Conservation (phyloP, 2,797 vertebrate genomes). For the Lepilemur ruficaudatus region DNA sequence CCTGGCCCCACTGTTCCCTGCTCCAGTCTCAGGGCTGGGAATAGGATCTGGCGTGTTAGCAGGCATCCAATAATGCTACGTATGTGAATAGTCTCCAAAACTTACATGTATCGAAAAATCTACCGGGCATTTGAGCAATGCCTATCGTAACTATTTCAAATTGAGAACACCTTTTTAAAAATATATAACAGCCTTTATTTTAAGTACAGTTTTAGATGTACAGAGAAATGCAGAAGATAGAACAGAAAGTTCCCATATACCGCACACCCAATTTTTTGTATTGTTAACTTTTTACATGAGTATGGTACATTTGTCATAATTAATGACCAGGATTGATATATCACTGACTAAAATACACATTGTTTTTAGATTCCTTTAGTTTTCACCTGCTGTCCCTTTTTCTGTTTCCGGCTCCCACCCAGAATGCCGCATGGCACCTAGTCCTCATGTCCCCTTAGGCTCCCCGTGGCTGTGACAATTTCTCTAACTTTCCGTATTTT, state of each 20-base stretch:
- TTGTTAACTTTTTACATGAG: background rate
- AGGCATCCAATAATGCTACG: background rate
- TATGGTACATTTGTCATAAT: background rate
- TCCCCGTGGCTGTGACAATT: background rate
- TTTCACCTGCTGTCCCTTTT: background rate
- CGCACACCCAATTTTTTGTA: fast-evolving
- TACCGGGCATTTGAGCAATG: background rate
- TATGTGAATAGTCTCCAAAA: background rate
- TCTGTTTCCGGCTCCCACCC: too few relatives aligned
- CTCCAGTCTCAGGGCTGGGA: background rate
- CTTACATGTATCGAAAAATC: background rate
- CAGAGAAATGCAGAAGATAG: background rate
- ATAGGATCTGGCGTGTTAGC: fast-evolving
- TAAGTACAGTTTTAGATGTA: background rate
- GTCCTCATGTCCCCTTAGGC: fast-evolving
- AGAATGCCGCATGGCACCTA: background rate
- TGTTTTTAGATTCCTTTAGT: too few relatives aligned
- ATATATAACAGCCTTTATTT: background rate
- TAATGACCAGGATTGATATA: too few relatives aligned
- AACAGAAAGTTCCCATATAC: fast-evolving
- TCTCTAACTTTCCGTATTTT: background rate
- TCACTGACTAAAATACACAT: background rate
- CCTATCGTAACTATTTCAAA: background rate
- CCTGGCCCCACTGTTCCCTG: background rate
- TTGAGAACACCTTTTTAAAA: background rate